Evolutionary conservation across 1,140 invertebrate genomes (phyloP), one percentile per base, ranked within the genome.

Genomic region (Gonatopus flavifemur): DNA sequence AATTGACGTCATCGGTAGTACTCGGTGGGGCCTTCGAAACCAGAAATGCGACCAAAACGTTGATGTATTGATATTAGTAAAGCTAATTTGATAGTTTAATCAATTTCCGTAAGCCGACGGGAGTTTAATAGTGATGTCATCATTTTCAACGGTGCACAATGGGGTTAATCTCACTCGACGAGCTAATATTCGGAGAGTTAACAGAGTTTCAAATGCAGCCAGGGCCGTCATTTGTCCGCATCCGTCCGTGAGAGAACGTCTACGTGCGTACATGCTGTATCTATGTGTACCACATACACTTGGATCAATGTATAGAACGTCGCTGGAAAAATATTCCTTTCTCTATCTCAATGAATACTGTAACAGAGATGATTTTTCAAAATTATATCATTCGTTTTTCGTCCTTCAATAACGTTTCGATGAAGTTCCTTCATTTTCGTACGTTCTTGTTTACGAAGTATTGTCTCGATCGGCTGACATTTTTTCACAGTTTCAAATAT

Each of bases 81-180:
- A 75, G 72, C 76, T 78, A 78, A 78, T 78, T 74, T 76, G 73
- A 78, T 77, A 76, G 74, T 77, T 77, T 78, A 77, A 78, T 78
- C 73, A 77, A 77, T 77, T 77, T 77, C 73, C 74, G 68, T 62
- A 67, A 71, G 58, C 73, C 71, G 66, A 70, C 72, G 67, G 71
- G 66, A 76, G 74, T 78, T 78, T 77, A 78, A 78, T 77, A 68
- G 73, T 69, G 73, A 78, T 73, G 75, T 78, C 75, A 78, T 78
- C 74, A 76, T 77, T 77, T 74, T 72, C 74, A 76, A 73, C 74
- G 66, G 63, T 55, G 66, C 69, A 75, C 71, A 73, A 74, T 73
- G 64, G 66, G 67, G 70, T 75, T 75, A 77, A 78, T 76, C 76
- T 73, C 67, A 68, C 74, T 73, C 71, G 72, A 74, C 70, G 68